Evolutionary conservation across 1,140 invertebrate genomes (phyloP).

Genomic region (Leptopilina clavipes): DNA sequence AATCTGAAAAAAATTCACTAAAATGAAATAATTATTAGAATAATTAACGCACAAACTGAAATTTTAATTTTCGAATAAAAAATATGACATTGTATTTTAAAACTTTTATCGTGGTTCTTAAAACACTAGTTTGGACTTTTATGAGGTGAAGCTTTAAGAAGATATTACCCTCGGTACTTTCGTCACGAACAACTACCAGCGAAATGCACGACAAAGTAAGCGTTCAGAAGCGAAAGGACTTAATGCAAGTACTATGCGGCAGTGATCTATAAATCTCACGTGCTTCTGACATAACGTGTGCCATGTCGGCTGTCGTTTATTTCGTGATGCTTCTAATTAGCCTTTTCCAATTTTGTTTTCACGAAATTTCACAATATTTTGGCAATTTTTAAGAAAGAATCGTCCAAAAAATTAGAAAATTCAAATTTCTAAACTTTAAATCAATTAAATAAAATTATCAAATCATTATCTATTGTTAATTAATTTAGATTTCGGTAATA

Average conservation of each 20-base stretch:
- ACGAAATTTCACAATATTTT: background rate
- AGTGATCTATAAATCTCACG: constrained; percentile 25
- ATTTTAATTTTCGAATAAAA: too few species aligned
- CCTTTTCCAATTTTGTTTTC: constrained; percentile 5
- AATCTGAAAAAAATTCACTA: too few species aligned
- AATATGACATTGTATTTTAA: background rate
- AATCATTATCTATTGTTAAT: too few species aligned
- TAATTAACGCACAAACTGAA: too few species aligned
- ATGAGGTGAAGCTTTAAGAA: background rate
- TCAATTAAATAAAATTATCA: too few species aligned
- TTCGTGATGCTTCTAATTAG: constrained; percentile 17
- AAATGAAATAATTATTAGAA: too few species aligned
- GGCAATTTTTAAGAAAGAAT: background rate
- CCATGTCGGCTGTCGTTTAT: constrained; percentile 12
- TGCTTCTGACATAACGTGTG: constrained; percentile 20
- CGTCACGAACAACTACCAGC: constrained; percentile 17
- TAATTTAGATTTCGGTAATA: too few species aligned
- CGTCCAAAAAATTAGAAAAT: background rate
- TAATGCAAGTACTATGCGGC: constrained; percentile 17
- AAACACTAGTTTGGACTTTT: constrained; percentile 7
- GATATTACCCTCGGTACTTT: constrained; percentile 7
- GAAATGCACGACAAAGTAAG: constrained; percentile 35
- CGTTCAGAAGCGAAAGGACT: constrained; percentile 34
- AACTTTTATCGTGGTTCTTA: background rate
- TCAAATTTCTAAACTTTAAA: background rate